Evolutionary conservation across 2,797 vertebrate genomes (phyloP), one percentile per base, ranked within the genome.

Genomic region (Lycodopsis pacificus): DNA sequence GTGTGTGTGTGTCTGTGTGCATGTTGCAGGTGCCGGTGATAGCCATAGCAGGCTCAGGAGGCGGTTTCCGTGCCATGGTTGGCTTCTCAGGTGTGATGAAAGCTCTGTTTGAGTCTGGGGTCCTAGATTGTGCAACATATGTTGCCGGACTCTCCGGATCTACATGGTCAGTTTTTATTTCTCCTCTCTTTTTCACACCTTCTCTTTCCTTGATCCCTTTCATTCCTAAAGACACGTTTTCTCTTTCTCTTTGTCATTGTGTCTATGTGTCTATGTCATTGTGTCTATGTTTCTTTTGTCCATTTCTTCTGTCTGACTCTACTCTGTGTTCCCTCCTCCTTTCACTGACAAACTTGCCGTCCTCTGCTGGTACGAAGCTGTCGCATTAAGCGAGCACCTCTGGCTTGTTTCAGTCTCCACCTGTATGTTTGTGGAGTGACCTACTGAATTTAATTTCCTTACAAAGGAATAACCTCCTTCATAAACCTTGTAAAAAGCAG

Each of bases 51-150:
- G 98, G 98, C 27, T 99, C 98, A 0, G 98, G 98, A 15, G 98
- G 98, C 0, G 98, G 98, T 4, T 99, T 99, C 85, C 96, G 98
- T 44, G 98, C 98, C 79, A 99, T 99, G 97, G 96, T 99, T 0
- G 97, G 96, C 0, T 98, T 99, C 90, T 96, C 98, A 0, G 98
- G 98, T 5, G 98, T 99, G 65, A 98, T 98, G 96, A 99, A 99
- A 92, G 98, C 98, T 0, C 94, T 99, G 46, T 97, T 95, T 73
- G 97, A 98, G 88, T 98, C 97, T 0, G 98, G 97, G 68, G 91
- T 99, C 85, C 93, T 99, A 73, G 98, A 99, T 73, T 99, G 98
- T 83, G 92, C 95, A 32, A 99, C 97, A 0, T 99, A 99, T 58
- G 1, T 99, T 19, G 97, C 97, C 27, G 98, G 98, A 1, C 97